These are phyloP conservation scores for Apotomis betuletana DNA, from an alignment of 2,888 invertebrate species.

Conservation along the genomic window DNA sequence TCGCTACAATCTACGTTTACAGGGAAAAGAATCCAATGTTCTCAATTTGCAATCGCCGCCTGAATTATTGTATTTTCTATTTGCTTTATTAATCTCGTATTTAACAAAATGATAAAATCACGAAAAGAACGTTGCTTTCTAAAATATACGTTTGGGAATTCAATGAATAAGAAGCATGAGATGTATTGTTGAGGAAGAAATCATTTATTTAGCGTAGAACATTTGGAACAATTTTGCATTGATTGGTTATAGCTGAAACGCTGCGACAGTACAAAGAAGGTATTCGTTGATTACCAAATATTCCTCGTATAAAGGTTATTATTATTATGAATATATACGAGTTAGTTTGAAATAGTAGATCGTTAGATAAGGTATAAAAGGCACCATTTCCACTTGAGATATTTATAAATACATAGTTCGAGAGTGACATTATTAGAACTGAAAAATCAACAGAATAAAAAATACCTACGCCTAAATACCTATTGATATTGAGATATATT, in stretches of 20 bases:
- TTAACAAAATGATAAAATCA: too few species aligned
- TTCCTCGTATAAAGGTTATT: background rate
- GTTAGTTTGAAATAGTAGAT: background rate
- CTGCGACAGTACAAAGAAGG: constrained; percentile 15
- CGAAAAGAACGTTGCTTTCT: background rate
- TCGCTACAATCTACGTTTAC: constrained; percentile 38
- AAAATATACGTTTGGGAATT: background rate
- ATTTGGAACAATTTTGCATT: constrained; percentile 46
- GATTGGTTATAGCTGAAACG: constrained; percentile 44
- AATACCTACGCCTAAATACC: too few species aligned
- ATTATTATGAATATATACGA: background rate
- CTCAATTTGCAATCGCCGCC: constrained; percentile 45
- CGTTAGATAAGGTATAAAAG: too few species aligned
- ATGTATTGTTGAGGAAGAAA: background rate
- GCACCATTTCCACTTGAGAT: too few species aligned
- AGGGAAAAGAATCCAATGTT: constrained; percentile 45
- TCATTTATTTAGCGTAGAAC: constrained; percentile 42
- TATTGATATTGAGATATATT: too few species aligned
- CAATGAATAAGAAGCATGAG: background rate
- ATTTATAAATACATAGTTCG: too few species aligned
- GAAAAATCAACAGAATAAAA: too few species aligned
- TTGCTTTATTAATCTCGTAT: constrained; percentile 12
- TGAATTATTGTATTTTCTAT: constrained; percentile 46
- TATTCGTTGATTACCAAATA: constrained; percentile 20
- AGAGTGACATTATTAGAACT: too few species aligned